Evolutionary conservation across 2,888 invertebrate species (phyloP).

Genomic region (Limnephilus lunatus): DNA sequence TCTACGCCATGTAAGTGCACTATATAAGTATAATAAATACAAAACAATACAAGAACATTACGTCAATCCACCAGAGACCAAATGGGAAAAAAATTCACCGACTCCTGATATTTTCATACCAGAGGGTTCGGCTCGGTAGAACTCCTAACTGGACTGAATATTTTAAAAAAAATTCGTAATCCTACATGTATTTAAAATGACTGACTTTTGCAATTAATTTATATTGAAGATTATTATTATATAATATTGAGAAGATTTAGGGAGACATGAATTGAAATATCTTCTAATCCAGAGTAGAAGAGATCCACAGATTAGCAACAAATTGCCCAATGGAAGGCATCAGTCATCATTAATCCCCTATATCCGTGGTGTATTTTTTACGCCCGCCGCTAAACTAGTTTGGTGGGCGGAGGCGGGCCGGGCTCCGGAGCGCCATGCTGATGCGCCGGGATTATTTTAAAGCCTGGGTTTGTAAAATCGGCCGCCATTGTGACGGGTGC

Average conservation of each 20-base stretch:
- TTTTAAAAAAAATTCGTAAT: too few relatives aligned
- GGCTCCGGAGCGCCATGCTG: constrained; percentile 5
- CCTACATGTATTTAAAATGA: too few relatives aligned
- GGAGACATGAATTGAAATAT: not conserved
- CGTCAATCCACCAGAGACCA: too few relatives aligned
- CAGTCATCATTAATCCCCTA: constrained; percentile 41
- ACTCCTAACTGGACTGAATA: too few relatives aligned
- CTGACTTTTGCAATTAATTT: too few relatives aligned
- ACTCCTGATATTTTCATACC: too few relatives aligned
- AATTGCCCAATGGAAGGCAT: constrained; percentile 6
- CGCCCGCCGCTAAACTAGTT: constrained; percentile 45
- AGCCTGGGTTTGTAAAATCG: constrained; percentile 11
- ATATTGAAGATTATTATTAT: too few relatives aligned
- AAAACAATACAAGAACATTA: too few relatives aligned
- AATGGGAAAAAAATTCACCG: too few relatives aligned
- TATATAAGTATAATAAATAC: too few relatives aligned
- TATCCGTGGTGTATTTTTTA: constrained; percentile 37
- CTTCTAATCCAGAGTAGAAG: not conserved
- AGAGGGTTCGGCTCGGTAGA: too few relatives aligned
- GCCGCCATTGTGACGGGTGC: constrained; percentile 46
- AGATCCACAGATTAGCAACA: not conserved
- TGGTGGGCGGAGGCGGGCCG: constrained; percentile 16
- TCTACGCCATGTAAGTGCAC: too few relatives aligned
- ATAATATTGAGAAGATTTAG: not conserved
- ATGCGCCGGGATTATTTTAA: constrained; percentile 34